Percentiles rank a stretch among this genome's conserved stretches.
Conservation (phyloP, 2,113 vertebrate genomes). For the Myotis yumanensis region DNA sequence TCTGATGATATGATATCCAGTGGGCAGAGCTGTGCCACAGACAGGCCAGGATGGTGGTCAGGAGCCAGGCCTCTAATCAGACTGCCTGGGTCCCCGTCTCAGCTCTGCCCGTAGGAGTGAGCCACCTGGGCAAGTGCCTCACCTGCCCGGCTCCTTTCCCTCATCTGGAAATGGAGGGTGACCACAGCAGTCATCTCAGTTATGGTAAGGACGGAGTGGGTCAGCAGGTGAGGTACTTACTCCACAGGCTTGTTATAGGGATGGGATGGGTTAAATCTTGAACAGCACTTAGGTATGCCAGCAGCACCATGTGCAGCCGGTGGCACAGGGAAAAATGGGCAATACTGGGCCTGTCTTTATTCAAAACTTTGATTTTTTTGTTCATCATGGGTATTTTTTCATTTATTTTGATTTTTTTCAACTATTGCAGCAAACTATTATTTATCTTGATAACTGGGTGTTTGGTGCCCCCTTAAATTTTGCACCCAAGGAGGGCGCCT, state of each 20-base stretch:
- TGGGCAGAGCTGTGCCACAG: background rate
- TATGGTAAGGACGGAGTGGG: background rate
- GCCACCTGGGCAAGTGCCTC: background rate
- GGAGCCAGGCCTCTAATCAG: background rate
- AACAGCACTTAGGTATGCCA: background rate
- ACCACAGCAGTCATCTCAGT: background rate
- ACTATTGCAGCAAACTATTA: background rate
- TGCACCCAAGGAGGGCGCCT: background rate
- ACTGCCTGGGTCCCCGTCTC: background rate
- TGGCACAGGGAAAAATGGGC: background rate
- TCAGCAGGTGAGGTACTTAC: background rate
- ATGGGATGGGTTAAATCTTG: background rate
- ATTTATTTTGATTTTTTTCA: background rate
- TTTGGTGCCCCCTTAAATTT: background rate
- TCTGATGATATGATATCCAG: rapidly evolving
- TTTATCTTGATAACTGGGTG: background rate
- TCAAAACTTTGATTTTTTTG: background rate
- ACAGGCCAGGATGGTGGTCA: background rate
- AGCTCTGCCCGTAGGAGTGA: background rate
- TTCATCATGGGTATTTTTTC: background rate
- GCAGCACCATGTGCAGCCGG: rapidly evolving
- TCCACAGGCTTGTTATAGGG: background rate
- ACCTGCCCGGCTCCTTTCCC: background rate
- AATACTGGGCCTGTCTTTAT: background rate
- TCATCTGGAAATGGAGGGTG: background rate